These are phyloP conservation scores for Carassius gibelio DNA, from an alignment of 2,113 vertebrate genomes.

Conservation along the genomic window DNA sequence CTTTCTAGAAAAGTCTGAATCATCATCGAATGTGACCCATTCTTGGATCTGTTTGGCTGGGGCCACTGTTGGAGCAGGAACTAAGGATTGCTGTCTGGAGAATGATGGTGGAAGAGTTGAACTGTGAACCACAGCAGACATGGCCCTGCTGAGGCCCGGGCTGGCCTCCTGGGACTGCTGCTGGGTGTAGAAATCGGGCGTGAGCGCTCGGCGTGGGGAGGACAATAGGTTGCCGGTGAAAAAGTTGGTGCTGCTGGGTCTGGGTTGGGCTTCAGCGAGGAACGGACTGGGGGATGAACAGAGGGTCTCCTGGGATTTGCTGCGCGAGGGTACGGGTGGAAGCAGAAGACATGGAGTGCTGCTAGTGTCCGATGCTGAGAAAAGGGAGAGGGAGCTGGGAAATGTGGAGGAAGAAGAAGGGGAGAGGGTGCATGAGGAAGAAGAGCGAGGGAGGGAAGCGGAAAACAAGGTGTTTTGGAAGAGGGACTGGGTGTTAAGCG, in stretches of 20 bases:
- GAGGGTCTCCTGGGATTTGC: slow-evolving; percentile 78
- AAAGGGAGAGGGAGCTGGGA: slow-evolving; percentile 69
- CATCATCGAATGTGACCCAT: slow-evolving; percentile 88
- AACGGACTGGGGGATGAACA: slow-evolving; percentile 78
- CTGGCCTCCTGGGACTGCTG: slow-evolving; percentile 50
- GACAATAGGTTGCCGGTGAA: slow-evolving; percentile 72
- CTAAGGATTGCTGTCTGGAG: slow-evolving; percentile 56
- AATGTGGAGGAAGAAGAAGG: slow-evolving; percentile 59
- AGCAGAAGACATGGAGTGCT: slow-evolving; percentile 69
- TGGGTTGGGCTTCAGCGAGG: slow-evolving; percentile 63
- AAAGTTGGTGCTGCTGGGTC: slow-evolving; percentile 79
- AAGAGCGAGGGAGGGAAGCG: slow-evolving; percentile 58
- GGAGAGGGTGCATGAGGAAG: slow-evolving; percentile 58
- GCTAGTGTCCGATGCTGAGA: slow-evolving; percentile 51
- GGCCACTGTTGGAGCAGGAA: slow-evolving; percentile 63
- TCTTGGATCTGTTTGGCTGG: slow-evolving; percentile 68
- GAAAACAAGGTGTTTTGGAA: slow-evolving; percentile 67
- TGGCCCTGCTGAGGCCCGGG: slow-evolving; percentile 59
- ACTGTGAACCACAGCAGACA: slow-evolving; percentile 57
- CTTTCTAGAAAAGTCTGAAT: slow-evolving; percentile 52
- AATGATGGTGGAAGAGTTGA: slow-evolving; percentile 61
- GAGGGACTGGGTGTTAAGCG: slow-evolving; percentile 79
- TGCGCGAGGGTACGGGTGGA: slow-evolving; percentile 78
- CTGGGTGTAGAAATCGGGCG: slow-evolving; percentile 66
- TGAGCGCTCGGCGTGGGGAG: slow-evolving; percentile 64